These are phyloP conservation scores for Argya squamiceps DNA, from an alignment of 2,797 vertebrate genomes.

Conservation along the genomic window DNA sequence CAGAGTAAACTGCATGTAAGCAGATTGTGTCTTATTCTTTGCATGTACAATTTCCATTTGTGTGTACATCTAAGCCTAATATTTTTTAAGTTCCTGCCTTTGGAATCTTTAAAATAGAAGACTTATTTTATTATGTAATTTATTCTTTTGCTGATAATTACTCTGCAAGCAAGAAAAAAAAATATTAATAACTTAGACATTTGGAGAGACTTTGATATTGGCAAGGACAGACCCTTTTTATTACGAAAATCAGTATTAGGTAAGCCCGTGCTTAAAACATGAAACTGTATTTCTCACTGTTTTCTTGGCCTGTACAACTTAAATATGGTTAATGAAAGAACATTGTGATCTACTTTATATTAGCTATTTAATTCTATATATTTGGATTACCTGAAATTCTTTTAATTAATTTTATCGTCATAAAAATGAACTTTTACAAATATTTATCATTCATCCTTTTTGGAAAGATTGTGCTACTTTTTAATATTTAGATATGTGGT, in stretches of 20 bases:
- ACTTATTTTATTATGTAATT: not conserved
- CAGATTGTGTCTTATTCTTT: not conserved
- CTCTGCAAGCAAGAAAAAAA: not conserved
- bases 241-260: not conserved
- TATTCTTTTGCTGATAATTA: not conserved
- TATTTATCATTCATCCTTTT: not conserved
- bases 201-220: not conserved
- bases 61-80: not conserved
- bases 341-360: not conserved
- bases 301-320: not conserved
- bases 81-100: not conserved
- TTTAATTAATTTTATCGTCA: not conserved
- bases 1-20: not conserved
- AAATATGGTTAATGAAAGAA: not conserved
- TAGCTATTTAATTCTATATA: not conserved
- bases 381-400: not conserved
- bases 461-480: not conserved
- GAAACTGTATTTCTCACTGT: not conserved
- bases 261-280: not conserved
- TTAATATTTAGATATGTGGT: fast-evolving
- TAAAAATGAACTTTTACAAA: not conserved
- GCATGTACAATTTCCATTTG: not conserved
- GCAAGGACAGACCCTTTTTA: not conserved
- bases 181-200: not conserved
- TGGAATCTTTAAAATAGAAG: not conserved